Evolutionary conservation across 2,888 invertebrate genomes (phyloP), one percentile per base, ranked within the genome.

Genomic region (Auanema freiburgensis): DNA sequence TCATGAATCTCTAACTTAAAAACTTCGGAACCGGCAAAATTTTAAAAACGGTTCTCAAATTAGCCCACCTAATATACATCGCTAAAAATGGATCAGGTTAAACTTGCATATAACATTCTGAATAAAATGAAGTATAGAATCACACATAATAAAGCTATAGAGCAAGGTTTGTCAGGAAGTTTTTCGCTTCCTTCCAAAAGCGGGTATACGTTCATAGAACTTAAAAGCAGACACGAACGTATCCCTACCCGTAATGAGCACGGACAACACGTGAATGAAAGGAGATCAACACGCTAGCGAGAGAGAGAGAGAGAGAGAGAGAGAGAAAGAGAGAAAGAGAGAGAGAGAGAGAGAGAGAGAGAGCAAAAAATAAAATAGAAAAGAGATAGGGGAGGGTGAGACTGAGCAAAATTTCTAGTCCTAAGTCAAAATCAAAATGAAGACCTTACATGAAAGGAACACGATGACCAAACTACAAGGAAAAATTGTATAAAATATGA

Each of bases 231-330:
- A 16, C n/a, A 41, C 24, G 41, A 44, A 33, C 25, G 18, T 54
- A n/a, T 12, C 55, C 14, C 11, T 24, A 51, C 51, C 16, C 8
- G 55, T 55, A 12, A 18, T 52, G 53, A 59, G 43, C 46, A 49
- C 33, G 53, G 25, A 41, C 41, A 11, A 10, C 58, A 49, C 58
- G 50, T 58, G 42, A 4, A 10, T 42, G 24, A 51, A n/a, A 25
- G 40, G 59, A 59, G 59, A 59, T 59, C 59, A 42, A 59, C 43
- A 53, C 53, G 53, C 55, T 8, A 46, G 46, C 46, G 59, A 52
- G 53, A 50, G n/a, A 16, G 18, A 11, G 24, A 23, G 40, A 3
- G 21, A 25, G 24, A 53, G 40, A 24, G 24, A 52, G 46, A 24
- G 52, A 52, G 18, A 52, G 52, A 52, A 11, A 53, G n/a, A 21